These are phyloP conservation scores for Arizona elegans DNA, from an alignment of 2,113 vertebrate species.

Conservation along the genomic window DNA sequence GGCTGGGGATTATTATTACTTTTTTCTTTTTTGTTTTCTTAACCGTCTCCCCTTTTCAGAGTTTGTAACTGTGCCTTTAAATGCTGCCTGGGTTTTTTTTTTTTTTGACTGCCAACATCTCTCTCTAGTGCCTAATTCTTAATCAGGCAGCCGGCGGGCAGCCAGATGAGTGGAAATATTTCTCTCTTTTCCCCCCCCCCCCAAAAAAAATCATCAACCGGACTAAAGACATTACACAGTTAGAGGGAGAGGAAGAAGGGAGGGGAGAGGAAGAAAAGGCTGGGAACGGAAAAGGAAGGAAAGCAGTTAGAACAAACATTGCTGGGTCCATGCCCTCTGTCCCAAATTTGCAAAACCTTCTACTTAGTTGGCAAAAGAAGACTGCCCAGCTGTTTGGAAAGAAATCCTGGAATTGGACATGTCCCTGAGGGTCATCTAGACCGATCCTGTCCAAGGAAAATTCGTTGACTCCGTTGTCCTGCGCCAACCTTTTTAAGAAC, in stretches of 20 bases:
- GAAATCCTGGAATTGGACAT: neutral
- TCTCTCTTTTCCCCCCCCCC: neutral
- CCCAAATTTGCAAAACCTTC: conserved; percentile 3
- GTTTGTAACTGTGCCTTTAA: conserved; percentile 29
- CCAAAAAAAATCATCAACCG: conserved; percentile 45
- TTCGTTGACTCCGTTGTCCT: neutral
- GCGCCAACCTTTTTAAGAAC: neutral
- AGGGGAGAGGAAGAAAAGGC: neutral
- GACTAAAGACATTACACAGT: conserved; percentile 22
- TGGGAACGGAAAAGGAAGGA: conserved; percentile 29
- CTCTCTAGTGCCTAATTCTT: conserved; percentile 59
- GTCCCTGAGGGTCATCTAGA: neutral
- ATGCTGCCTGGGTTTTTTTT: conserved; percentile 37
- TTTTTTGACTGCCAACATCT: conserved; percentile 27
- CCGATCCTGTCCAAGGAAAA: neutral
- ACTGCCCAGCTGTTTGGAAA: neutral
- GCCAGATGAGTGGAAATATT: conserved; percentile 53
- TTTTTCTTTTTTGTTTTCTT: neutral
- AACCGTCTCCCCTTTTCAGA: conserved; percentile 47
- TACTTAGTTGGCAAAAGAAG: neutral
- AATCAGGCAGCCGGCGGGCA: conserved; percentile 33
- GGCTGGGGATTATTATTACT: neutral
- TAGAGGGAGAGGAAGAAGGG: conserved; percentile 26
- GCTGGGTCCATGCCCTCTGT: conserved; percentile 14
- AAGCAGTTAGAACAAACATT: conserved; percentile 15